phyloP scores from a whole-genome alignment of 2,888 invertebrate species.

The Harmothoe impar region DNA sequence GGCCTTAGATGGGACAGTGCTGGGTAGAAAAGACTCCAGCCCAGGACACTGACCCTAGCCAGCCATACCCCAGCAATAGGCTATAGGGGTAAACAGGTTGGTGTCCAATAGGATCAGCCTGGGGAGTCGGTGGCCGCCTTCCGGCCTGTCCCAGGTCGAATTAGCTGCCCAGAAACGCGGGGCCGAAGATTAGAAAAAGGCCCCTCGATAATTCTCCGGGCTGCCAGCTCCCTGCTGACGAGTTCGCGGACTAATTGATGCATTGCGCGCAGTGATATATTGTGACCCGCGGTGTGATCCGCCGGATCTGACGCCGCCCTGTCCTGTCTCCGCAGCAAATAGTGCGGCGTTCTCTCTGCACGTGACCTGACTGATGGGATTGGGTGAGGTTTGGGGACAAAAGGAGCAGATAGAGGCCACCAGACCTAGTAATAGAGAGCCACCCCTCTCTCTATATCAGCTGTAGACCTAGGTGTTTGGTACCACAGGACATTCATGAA shows the following conservation, averaged over 20 bases:
- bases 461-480: too few relatives aligned
- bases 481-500: too few relatives aligned
- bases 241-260: constrained; percentile 14
- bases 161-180: not conserved
- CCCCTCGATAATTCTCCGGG: not conserved
- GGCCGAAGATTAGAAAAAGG: constrained; percentile 1
- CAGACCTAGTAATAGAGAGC: too few relatives aligned
- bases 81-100: not conserved
- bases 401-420: too few relatives aligned
- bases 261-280: constrained; percentile 41
- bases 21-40: too few relatives aligned
- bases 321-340: not conserved
- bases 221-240: not conserved
- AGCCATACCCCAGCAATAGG: not conserved
- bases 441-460: too few relatives aligned
- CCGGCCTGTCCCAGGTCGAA: not conserved
- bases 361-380: constrained; percentile 18
- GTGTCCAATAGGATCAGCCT: not conserved
- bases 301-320: not conserved
- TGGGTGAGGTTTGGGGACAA: not conserved
- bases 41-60: too few relatives aligned
- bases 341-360: not conserved
- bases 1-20: too few relatives aligned
- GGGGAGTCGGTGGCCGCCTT: not conserved
- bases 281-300: constrained; percentile 26